These are phyloP conservation scores for Leptoclinus maculatus DNA, from an alignment of 2,797 vertebrate genomes.

Conservation along the genomic window DNA sequence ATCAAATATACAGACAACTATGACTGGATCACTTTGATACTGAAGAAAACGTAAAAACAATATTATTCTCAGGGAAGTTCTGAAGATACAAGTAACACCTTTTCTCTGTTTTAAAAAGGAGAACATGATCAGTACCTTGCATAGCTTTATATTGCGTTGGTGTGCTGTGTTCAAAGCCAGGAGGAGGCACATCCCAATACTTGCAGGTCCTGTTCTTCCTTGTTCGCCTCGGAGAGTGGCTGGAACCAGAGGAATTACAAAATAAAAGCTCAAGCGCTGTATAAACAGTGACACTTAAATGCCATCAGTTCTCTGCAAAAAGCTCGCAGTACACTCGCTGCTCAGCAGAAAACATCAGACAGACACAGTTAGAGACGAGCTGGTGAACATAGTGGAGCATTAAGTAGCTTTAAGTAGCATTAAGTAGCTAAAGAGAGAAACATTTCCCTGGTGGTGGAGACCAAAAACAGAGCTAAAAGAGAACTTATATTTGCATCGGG, in stretches of 20 bases:
- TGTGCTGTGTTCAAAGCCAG: conserved; percentile 84
- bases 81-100: background rate
- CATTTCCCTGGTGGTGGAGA: background rate
- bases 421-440: too few relatives aligned
- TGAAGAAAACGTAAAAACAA: background rate
- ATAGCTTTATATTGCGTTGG: conserved; percentile 86
- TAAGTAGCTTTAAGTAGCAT: too few relatives aligned
- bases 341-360: too few relatives aligned
- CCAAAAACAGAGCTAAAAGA: background rate
- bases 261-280: background rate
- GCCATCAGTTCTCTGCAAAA: too few relatives aligned
- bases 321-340: too few relatives aligned
- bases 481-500: background rate
- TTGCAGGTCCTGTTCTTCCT: conserved; percentile 81
- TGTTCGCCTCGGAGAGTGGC: conserved; percentile 79
- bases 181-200: conserved; percentile 84
- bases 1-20: background rate
- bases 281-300: background rate
- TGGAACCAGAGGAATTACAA: conserved; percentile 31
- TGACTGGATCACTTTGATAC: background rate
- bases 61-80: background rate
- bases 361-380: too few relatives aligned
- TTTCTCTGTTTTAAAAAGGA: background rate
- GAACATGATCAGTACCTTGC: conserved; percentile 77
- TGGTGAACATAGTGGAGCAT: too few relatives aligned